Conservation (phyloP, 1,140 invertebrate species). For the Drosophila lini region DNA sequence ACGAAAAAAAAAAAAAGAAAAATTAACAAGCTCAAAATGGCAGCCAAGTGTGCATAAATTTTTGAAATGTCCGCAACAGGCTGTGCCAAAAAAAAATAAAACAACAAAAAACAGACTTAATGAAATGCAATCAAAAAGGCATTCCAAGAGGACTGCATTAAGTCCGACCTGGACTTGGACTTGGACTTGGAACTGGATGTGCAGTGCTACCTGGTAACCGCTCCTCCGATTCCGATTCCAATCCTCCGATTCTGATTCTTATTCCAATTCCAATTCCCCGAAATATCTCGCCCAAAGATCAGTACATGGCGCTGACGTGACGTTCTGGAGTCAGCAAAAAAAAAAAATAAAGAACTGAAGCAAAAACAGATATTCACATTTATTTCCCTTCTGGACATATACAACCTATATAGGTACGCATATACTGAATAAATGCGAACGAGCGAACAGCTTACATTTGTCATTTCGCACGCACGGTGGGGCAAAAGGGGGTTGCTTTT, state of each 20-base stretch:
- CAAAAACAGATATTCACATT: constrained; percentile 62
- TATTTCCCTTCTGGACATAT: constrained; percentile 55
- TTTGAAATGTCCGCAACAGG: constrained; percentile 69
- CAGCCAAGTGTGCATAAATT: constrained; percentile 80
- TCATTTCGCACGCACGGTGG: constrained; percentile 64
- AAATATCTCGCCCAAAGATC: constrained; percentile 67
- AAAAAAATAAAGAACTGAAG: constrained; percentile 19
- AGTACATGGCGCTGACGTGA: constrained; percentile 71
- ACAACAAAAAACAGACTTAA: constrained; percentile 47
- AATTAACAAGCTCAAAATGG: constrained; percentile 79
- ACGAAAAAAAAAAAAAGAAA: constrained; percentile 37
- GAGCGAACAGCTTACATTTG: constrained; percentile 69
- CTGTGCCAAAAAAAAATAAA: constrained; percentile 43
- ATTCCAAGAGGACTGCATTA: constrained; percentile 75
- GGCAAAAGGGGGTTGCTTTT: background rate
- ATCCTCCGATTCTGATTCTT: background rate
- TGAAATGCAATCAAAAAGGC: constrained; percentile 80
- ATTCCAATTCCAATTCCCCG: constrained; percentile 30
- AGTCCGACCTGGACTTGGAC: constrained; percentile 35
- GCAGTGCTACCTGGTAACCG: constrained; percentile 47
- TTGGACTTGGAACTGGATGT: constrained; percentile 24
- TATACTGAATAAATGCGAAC: constrained; percentile 71
- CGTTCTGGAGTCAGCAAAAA: constrained; percentile 29
- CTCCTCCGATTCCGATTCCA: constrained; percentile 8
- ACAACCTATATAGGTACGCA: constrained; percentile 46